Conservation (phyloP, 1,140 invertebrate genomes). For the Carcinoscorpius rotundicauda region DNA sequence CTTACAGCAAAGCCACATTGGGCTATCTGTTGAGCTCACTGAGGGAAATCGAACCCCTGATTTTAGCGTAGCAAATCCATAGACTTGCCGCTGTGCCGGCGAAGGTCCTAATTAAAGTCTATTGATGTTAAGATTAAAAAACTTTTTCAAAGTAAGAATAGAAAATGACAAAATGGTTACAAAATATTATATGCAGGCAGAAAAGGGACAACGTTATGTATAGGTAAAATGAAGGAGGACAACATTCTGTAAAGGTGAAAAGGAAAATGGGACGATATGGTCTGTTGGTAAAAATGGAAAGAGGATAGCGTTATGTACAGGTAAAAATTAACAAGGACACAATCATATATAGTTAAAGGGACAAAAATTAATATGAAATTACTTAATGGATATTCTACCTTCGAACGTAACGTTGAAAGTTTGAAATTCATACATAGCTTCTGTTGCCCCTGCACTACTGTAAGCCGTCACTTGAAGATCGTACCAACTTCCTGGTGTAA, state of each 20-base stretch:
- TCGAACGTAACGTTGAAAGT: constrained; percentile 8
- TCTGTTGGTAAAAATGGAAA: neutral
- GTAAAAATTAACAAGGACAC: neutral
- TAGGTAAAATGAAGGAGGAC: neutral
- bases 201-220: too few relatives aligned
- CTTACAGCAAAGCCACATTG: too few relatives aligned
- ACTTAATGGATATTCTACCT: constrained; percentile 2
- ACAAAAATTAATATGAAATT: neutral
- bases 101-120: too few relatives aligned
- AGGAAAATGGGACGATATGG: neutral
- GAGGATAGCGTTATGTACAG: neutral
- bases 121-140: too few relatives aligned
- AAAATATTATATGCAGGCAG: too few relatives aligned
- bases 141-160: too few relatives aligned
- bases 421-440: constrained; percentile 14
- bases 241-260: neutral
- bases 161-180: too few relatives aligned
- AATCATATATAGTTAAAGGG: neutral
- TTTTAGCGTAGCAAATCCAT: too few relatives aligned
- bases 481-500: constrained; percentile 10
- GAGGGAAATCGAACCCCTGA: too few relatives aligned
- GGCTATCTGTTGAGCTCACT: too few relatives aligned
- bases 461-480: constrained; percentile 14
- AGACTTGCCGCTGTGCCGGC: too few relatives aligned
- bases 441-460: constrained; percentile 12